phyloP scores from a whole-genome alignment of 2,888 invertebrate species.

The Eilema sororculum region DNA sequence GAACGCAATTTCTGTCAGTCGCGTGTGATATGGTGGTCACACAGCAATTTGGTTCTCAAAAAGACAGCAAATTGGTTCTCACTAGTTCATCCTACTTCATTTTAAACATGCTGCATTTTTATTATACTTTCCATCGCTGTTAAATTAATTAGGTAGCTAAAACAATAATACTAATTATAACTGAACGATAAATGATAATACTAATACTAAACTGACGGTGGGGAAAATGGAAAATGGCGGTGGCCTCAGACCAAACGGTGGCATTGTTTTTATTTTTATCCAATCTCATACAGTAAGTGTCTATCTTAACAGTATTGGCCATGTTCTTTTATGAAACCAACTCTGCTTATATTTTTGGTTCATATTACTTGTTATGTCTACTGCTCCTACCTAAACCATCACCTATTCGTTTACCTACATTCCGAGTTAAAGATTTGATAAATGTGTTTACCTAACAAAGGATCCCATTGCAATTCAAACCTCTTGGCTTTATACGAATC shows the following conservation, averaged over 20 bases:
- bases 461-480: background rate
- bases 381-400: background rate
- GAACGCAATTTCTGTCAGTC: constrained; percentile 67
- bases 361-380: background rate
- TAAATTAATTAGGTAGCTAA: background rate
- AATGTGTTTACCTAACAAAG: background rate
- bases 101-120: constrained; percentile 29
- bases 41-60: constrained; percentile 36
- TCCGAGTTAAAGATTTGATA: background rate
- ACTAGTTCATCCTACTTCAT: constrained; percentile 21
- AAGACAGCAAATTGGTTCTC: constrained; percentile 36
- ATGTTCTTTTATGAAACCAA: background rate
- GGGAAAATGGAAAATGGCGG: background rate
- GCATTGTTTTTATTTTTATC: background rate
- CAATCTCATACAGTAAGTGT: background rate
- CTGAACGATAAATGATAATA: background rate
- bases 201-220: background rate
- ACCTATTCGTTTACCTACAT: background rate
- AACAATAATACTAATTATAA: background rate
- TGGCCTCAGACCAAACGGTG: background rate
- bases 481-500: constrained; percentile 24
- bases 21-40: constrained; percentile 50
- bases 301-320: background rate
- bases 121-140: constrained; percentile 44
- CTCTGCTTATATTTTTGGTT: background rate